Evolutionary conservation across 2,888 invertebrate species (phyloP), one percentile per base, ranked within the genome.

Genomic region (Stenichneumon culpator): DNA sequence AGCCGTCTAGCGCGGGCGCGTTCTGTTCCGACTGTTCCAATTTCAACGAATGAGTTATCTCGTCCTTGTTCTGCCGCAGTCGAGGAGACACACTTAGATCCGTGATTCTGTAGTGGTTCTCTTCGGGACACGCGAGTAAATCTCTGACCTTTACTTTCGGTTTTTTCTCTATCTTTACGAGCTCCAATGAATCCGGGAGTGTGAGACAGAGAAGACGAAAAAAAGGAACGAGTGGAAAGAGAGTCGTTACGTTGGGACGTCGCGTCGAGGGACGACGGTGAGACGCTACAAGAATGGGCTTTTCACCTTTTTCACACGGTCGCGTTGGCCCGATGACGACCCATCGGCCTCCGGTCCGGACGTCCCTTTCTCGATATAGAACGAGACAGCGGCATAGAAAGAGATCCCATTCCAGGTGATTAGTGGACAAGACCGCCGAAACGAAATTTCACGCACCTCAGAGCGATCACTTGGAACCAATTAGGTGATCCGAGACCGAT

Each of bases 231-330:
- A 32, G 16, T 28, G 6, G 36, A 74, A 69, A 79, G 81, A 57
- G 70, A 74, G 69, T 74, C 81, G 73, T 84, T 84, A 63, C 67
- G 63, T 57, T 36, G 22, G 19, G 9, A 39, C 67, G 50, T 54
- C 44, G 68, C 72, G 63, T 78, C 63, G 57, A 82, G 74, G 57
- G 32, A 67, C 44, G 50, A 67, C 44, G 50, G 52, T 52, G 57
- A 32, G 50, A 82, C 52, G 19, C n/a, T 54, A 54, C 47, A 57
- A 52, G 68, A 83, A 79, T 67, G 77, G 79, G 79, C 47, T 82
- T 82, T 82, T 77, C 85, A 82, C 79, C 79, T 85, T 84, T 84
- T 82, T 82, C 72, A 85, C 82, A 79, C 82, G 79, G 70, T 79
- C 69, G 78, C 11, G 16, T 50, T 57, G 67, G n/a, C 75, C 19